Evolutionary conservation across 2,888 invertebrate genomes (phyloP).

Genomic region (Polydesmus complanatus): DNA sequence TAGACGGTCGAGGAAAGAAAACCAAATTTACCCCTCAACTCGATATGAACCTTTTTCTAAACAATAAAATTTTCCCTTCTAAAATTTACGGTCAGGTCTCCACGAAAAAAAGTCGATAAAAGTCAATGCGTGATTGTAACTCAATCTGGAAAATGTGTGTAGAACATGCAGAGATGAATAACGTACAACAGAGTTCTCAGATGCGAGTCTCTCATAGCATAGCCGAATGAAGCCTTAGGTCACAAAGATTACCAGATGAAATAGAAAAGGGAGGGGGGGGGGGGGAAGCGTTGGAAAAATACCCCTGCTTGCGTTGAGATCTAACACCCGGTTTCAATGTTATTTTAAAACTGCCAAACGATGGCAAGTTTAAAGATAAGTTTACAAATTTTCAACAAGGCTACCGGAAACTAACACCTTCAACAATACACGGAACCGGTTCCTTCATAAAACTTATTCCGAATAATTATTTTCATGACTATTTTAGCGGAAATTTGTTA

Average conservation of each 20-base stretch:
- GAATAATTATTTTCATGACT: too few species aligned
- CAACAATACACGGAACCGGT: too few species aligned
- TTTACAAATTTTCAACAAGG: too few species aligned
- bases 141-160: background rate
- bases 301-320: background rate
- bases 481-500: too few species aligned
- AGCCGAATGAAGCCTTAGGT: too few species aligned
- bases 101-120: background rate
- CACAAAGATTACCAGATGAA: too few species aligned
- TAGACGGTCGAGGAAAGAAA: background rate
- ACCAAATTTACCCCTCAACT: background rate
- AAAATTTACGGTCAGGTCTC: background rate
- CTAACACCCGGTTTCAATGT: background rate
- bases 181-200: background rate
- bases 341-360: background rate
- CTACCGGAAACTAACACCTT: too few species aligned
- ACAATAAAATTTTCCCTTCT: background rate
- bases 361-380: background rate
- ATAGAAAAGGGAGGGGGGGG: too few species aligned
- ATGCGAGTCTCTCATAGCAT: too few species aligned
- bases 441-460: too few species aligned
- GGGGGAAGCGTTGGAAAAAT: background rate
- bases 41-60: background rate
- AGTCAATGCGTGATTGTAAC: background rate
- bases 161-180: background rate